A percentile compares a stretch with the other conserved stretches of the same genome.
Conservation (phyloP, 2,888 invertebrate genomes). For the Agrotis ipsilon region DNA sequence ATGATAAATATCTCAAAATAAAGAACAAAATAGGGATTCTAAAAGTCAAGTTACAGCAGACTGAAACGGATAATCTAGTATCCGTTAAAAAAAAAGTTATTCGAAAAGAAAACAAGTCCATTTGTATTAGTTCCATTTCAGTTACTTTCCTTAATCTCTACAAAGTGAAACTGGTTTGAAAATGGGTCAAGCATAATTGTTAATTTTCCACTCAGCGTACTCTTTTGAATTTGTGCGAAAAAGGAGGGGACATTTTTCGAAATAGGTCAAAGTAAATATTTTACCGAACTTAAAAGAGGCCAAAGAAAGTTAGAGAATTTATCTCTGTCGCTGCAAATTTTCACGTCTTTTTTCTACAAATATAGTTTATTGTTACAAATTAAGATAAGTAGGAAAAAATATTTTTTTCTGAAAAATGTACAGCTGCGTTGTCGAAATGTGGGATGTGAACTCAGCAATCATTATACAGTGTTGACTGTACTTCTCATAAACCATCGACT, state of each 20-base stretch:
- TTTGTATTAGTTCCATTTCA: slow-evolving; percentile 34
- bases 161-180: slow-evolving; percentile 33
- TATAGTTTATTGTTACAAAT: too few relatives aligned
- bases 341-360: too few relatives aligned
- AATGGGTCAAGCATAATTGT: slow-evolving; percentile 23
- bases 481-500: too few relatives aligned
- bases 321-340: too few relatives aligned
- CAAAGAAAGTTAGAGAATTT: background rate
- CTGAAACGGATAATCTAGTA: background rate
- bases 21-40: too few relatives aligned
- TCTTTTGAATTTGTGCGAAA: background rate
- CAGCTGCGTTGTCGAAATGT: too few relatives aligned
- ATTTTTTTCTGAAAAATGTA: too few relatives aligned
- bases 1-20: too few relatives aligned
- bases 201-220: slow-evolving; percentile 42
- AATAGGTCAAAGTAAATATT: slow-evolving; percentile 10
- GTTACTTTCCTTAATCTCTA: slow-evolving; percentile 10
- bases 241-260: slow-evolving; percentile 7
- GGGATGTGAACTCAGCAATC: too few relatives aligned
- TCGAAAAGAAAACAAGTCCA: slow-evolving; percentile 10
- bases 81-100: slow-evolving; percentile 4
- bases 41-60: background rate
- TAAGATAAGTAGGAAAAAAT: too few relatives aligned
- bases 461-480: too few relatives aligned
- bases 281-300: background rate